Evolutionary conservation across 2,113 vertebrate genomes (phyloP), one percentile per base, ranked within the genome.

Genomic region (Chlorodrepanis virens): DNA sequence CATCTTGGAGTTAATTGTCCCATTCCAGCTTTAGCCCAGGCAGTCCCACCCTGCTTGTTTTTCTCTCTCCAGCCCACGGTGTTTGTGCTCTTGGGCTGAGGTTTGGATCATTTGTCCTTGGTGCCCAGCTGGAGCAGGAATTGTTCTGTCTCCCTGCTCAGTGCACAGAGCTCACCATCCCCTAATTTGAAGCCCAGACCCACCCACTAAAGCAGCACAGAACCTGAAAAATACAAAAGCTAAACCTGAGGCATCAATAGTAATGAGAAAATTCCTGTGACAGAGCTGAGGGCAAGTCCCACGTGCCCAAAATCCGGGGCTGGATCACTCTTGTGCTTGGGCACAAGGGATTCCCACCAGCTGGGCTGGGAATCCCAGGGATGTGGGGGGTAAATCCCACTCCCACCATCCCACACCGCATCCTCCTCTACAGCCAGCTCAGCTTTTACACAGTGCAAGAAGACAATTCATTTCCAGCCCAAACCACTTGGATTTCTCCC

Each of bases 401-500:
- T 40, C 11, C 74, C 72, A 45, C 57, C 87, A 14, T 3, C 83
- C 69, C 47, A 22, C 20, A 16, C 4, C 42, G 9, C 29, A 42
- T 3, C 12, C 40, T n/a, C 24, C 44, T 50, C 44, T 17, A 5
- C 0, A 19, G 1, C 7, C 12, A 3, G 10, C 65, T 59, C 19
- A 4, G 12, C 5, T 50, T 40, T 19, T 5, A 35, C 40, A 27
- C 10, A 18, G 20, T 20, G 42, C 3, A 2, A 47, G 20, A 9
- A 52, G 42, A 37, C 17, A 31, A 67, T 28, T 37, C 1, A 56
- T 71, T 91, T 45, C 68, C 45, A 45, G 1, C 11, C 27, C 39
- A 0, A 1, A 2, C 21, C 1, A 0, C 39, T 57, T 11, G n/a
- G 29, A 57, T 70, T 57, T 75, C 37, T 37, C 20, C 27, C 33